These are phyloP conservation scores for Dyspetes luteomarginatus DNA, from an alignment of 2,888 invertebrate genomes.

Conservation along the genomic window DNA sequence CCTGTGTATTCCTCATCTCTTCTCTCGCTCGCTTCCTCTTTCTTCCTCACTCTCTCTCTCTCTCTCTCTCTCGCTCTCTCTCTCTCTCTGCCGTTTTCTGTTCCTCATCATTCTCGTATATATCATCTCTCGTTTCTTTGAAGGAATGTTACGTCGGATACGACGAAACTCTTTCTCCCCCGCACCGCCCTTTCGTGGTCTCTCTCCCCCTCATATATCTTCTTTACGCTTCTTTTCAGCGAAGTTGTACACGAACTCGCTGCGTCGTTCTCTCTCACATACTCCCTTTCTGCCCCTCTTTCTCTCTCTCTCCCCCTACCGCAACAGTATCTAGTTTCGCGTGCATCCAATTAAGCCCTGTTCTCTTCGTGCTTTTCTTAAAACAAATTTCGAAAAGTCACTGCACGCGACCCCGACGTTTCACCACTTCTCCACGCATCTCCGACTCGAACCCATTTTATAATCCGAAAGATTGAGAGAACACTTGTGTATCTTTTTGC, in stretches of 20 bases:
- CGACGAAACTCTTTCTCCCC: conserved; percentile 57
- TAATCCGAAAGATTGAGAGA: conserved; percentile 49
- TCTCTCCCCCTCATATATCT: conserved; percentile 34
- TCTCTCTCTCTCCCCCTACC: conserved; percentile 36
- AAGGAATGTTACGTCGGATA: conserved; percentile 62
- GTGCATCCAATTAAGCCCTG: conserved; percentile 69
- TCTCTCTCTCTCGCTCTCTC: no score
- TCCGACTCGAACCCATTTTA: conserved; percentile 65
- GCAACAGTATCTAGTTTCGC: conserved; percentile 59
- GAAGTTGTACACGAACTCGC: conserved; percentile 31
- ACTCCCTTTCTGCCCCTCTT: not conserved
- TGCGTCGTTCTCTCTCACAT: conserved; percentile 23
- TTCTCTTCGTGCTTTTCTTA: conserved; percentile 62
- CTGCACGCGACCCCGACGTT: conserved; percentile 53
- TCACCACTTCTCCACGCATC: conserved; percentile 68
- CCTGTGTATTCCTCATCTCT: conserved; percentile 30
- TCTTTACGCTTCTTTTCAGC: conserved; percentile 47
- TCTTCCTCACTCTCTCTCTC: no score
- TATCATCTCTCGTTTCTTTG: conserved; percentile 59
- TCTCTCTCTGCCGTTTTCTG: conserved; percentile 21
- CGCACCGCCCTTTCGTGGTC: not conserved
- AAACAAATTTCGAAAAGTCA: conserved; percentile 63
- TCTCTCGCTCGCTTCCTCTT: no score
- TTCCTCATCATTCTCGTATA: conserved; percentile 56
- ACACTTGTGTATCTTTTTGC: conserved; percentile 43